phyloP scores from a whole-genome alignment of 2,888 invertebrate species.

The Hyposoter dolosus region DNA sequence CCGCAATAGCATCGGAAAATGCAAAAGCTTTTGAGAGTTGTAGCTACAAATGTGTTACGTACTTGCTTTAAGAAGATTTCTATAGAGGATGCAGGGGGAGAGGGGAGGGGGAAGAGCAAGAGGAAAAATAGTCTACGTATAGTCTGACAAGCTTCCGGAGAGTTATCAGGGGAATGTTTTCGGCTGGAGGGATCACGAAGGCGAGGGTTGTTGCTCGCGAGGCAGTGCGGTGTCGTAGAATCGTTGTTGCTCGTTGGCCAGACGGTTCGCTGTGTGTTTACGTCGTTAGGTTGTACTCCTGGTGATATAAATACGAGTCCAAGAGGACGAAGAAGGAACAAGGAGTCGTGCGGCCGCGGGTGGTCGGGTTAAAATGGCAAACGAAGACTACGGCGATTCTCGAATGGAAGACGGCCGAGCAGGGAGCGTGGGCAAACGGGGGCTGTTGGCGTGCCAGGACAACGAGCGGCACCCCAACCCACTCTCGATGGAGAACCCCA shows the following conservation, averaged over 20 bases:
- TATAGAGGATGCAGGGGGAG: constrained; percentile 9
- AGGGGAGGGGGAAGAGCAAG: not conserved
- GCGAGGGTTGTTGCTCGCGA: not conserved
- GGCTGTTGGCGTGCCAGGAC: constrained; percentile 73
- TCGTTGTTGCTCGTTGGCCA: constrained; percentile 40
- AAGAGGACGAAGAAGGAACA: constrained; percentile 43
- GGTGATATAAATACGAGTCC: constrained; percentile 62
- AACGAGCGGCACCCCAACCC: constrained; percentile 70
- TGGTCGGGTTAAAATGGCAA: constrained; percentile 49
- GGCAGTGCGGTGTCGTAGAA: constrained; percentile 21
- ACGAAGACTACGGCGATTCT: constrained; percentile 51
- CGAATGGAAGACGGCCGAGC: not conserved
- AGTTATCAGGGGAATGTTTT: constrained; percentile 18
- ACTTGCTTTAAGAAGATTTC: constrained; percentile 54
- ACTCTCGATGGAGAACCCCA: constrained; percentile 63
- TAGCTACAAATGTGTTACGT: constrained; percentile 20
- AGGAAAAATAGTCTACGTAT: constrained; percentile 10
- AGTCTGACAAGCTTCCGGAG: constrained; percentile 1
- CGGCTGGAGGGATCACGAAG: not conserved
- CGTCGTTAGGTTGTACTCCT: constrained; percentile 44
- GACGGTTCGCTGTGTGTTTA: constrained; percentile 26
- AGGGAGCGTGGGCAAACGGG: constrained; percentile 15
- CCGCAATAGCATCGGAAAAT: constrained; percentile 42
- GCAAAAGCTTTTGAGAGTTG: constrained; percentile 37
- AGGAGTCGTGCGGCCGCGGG: not conserved